Base-by-base conservation (phyloP, 2,113 vertebrate genomes). In the Dicaeum eximium region DNA sequence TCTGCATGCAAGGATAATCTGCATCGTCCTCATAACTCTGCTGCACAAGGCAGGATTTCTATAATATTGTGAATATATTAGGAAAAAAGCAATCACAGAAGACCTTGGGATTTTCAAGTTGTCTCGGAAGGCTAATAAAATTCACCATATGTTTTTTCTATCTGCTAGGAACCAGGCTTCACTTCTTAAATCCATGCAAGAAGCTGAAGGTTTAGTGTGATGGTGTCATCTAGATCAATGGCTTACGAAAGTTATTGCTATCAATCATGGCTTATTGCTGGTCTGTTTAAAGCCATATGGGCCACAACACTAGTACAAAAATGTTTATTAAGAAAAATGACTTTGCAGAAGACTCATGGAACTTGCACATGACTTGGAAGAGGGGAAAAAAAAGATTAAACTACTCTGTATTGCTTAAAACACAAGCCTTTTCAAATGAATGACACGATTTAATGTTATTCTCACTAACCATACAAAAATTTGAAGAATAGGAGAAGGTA, bases 41-140 rank as follows among this genome's bases (percentile, higher is more conserved):
- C 44, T 66, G 30, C 65, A 51, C 27, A 28, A 47, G 74, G 48
- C 66, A 67, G 71, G 40, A 53, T 88, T 97, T 92, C 66, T 92
- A 31, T 70, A 91, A 81, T n/a, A 18, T 33, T 85, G 21, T 69
- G 40, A 33, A 24, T 80, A 69, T 74, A 88, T 92, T 50, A 69
- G 23, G 10, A 22, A 91, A 78, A 94, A 95, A 95, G 31, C 54
- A 97, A 91, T 95, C 83, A 95, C 53, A 64, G 51, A 50, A 17
- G 17, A 70, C 37, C 24, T 35, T 58, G 80, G 24, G 35, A 95
- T 92, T 93, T 96, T 92, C 42, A 86, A 24, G 51, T 79, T 95
- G 66, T 18, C 66, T 80, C 15, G 7, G 48, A 94, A 96, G 87
- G 40, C 45, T 91, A 94, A 95, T 95, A 91, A 97, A 96, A 92